Evolutionary conservation across 2,888 invertebrate species (phyloP).

Genomic region (Amblyjoppa fuscipennis): DNA sequence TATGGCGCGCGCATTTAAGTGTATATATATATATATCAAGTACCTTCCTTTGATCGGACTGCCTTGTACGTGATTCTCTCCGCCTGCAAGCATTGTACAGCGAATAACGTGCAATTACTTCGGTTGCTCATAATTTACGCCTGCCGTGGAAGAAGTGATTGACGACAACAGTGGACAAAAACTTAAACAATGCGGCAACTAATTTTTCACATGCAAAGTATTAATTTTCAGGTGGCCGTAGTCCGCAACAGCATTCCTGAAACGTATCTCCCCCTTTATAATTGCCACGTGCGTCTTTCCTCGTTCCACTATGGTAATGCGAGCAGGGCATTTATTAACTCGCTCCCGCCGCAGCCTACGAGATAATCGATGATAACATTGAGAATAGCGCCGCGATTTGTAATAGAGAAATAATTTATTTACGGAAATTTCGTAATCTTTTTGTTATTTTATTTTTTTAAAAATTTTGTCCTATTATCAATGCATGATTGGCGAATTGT

Average conservation of each 20-base stretch:
- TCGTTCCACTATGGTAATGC: slow-evolving; percentile 1
- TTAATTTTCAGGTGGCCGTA: slow-evolving; percentile 1
- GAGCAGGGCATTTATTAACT: slow-evolving; percentile 47
- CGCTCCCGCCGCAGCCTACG: not conserved
- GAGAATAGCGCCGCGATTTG: not conserved
- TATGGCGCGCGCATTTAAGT: no score
- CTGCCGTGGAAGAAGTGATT: slow-evolving; percentile 43
- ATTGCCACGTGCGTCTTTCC: slow-evolving; percentile 43
- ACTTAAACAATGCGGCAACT: slow-evolving; percentile 21
- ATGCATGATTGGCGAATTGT: not conserved
- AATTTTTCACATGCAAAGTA: slow-evolving; percentile 9
- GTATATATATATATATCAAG: not conserved
- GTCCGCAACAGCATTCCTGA: slow-evolving; percentile 36
- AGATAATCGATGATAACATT: slow-evolving; percentile 47
- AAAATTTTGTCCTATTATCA: not conserved
- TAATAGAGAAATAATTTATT: not conserved
- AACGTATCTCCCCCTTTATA: slow-evolving; percentile 19
- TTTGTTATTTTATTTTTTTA: slow-evolving; percentile 54
- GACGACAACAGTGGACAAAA: slow-evolving; percentile 14
- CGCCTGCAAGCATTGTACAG: slow-evolving; percentile 32
- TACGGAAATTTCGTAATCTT: not conserved
- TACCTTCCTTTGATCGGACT: not conserved
- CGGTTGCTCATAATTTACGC: slow-evolving; percentile 58
- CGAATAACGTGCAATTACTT: not conserved
- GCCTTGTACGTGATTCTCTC: not conserved